These are phyloP conservation scores for Drosophila ohnishii DNA, from an alignment of 1,140 invertebrate species.

Conservation along the genomic window DNA sequence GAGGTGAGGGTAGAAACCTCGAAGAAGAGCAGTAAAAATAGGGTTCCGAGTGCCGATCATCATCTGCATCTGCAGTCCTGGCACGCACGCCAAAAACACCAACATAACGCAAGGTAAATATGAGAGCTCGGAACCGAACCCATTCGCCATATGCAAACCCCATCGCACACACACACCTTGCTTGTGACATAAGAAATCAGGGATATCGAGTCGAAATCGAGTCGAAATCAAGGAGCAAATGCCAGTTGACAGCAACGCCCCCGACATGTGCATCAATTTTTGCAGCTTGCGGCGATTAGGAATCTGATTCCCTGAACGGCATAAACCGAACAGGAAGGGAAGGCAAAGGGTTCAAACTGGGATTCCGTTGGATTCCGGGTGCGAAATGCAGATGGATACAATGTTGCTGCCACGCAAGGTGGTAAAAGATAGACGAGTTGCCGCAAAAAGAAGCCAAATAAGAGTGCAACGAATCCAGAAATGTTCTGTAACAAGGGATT, in stretches of 20 bases:
- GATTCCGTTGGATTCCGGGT: neutral
- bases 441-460: neutral
- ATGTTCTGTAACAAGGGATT: no score
- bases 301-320: constrained; percentile 19
- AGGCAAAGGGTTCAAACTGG: constrained; percentile 8
- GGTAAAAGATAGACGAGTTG: constrained; percentile 1
- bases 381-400: constrained; percentile 30
- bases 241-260: constrained; percentile 69
- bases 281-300: constrained; percentile 63
- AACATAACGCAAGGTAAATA: constrained; percentile 44
- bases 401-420: constrained; percentile 32
- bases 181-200: constrained; percentile 35
- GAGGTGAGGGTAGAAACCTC: neutral
- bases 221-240: constrained; percentile 69
- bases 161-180: constrained; percentile 44
- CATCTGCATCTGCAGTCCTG: constrained; percentile 60
- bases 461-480: neutral
- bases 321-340: neutral
- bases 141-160: constrained; percentile 41
- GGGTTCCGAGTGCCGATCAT: constrained; percentile 29
- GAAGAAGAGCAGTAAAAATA: constrained; percentile 10
- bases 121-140: constrained; percentile 32
- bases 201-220: constrained; percentile 41
- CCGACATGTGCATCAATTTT: constrained; percentile 70
- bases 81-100: constrained; percentile 58